Evolutionary conservation across 1,140 invertebrate species (phyloP).

Genomic region (Formica selysi): DNA sequence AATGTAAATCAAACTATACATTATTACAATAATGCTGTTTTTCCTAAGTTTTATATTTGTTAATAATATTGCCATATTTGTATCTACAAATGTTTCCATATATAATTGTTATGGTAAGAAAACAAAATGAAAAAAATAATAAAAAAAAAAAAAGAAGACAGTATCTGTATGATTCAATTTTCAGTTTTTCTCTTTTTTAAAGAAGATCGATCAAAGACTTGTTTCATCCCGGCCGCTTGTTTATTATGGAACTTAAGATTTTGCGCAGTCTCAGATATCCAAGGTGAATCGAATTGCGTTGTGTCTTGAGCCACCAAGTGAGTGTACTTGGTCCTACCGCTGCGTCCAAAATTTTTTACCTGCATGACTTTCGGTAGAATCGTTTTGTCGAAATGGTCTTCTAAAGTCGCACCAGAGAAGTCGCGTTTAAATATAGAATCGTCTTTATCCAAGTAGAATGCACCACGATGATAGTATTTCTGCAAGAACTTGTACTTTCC

Average conservation of each 20-base stretch:
- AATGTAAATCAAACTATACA: neutral
- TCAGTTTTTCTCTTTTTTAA: slow-evolving; percentile 89
- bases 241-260: slow-evolving; percentile 96
- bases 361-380: slow-evolving; percentile 99
- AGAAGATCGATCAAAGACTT: slow-evolving; percentile 96
- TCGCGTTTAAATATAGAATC: slow-evolving; percentile 97
- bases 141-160: neutral
- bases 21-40: neutral
- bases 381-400: slow-evolving; percentile 99
- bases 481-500: slow-evolving; percentile 99
- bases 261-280: slow-evolving; percentile 96
- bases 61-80: neutral
- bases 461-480: slow-evolving; percentile 99
- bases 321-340: slow-evolving; percentile 99
- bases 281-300: slow-evolving; percentile 98
- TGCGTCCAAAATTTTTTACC: slow-evolving; percentile 99
- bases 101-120: slow-evolving; percentile 10
- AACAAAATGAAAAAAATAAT: too few relatives aligned
- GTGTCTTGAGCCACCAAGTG: slow-evolving; percentile 99
- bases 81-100: slow-evolving; percentile 8
- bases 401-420: slow-evolving; percentile 98
- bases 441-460: slow-evolving; percentile 98
- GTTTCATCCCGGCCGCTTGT: slow-evolving; percentile 98
- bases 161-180: slow-evolving; percentile 68
- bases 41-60: slow-evolving; percentile 1